A percentile compares a stretch with the other conserved stretches of the same genome.
Evolutionary conservation across 2,113 vertebrate species (phyloP).

Genomic region (Channa maculata): DNA sequence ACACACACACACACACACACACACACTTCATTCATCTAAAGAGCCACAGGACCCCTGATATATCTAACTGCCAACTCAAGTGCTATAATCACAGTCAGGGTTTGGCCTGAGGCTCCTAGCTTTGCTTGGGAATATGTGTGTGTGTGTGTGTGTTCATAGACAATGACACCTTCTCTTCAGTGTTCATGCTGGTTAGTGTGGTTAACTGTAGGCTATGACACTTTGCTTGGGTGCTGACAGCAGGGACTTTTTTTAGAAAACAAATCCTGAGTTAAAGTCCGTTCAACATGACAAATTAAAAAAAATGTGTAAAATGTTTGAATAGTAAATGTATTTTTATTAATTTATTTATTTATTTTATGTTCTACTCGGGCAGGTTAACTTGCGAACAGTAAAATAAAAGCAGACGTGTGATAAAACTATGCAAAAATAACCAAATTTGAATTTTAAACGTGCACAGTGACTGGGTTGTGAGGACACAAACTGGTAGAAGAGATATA

Average conservation of each 20-base stretch:
- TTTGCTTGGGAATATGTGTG: neutral
- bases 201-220: slow-evolving; percentile 25
- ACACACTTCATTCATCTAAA: slow-evolving; percentile 41
- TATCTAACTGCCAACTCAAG: slow-evolving; percentile 50
- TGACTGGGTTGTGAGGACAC: neutral
- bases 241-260: slow-evolving; percentile 17
- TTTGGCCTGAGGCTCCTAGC: slow-evolving; percentile 30
- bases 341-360: too few species aligned
- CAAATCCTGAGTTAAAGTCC: neutral
- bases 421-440: neutral
- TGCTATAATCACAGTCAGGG: slow-evolving; percentile 18
- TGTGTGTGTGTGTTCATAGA: slow-evolving; percentile 8
- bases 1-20: slow-evolving; percentile 2
- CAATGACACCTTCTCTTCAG: slow-evolving; percentile 24
- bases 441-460: neutral
- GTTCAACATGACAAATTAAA: neutral
- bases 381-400: neutral
- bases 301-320: neutral
- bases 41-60: slow-evolving; percentile 37
- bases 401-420: neutral
- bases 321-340: neutral
- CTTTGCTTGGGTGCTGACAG: slow-evolving; percentile 34
- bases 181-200: slow-evolving; percentile 21
- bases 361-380: neutral
- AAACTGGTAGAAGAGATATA: neutral